Conservation (phyloP, 2,888 invertebrate species). For the Lepidochrysops patricia region DNA sequence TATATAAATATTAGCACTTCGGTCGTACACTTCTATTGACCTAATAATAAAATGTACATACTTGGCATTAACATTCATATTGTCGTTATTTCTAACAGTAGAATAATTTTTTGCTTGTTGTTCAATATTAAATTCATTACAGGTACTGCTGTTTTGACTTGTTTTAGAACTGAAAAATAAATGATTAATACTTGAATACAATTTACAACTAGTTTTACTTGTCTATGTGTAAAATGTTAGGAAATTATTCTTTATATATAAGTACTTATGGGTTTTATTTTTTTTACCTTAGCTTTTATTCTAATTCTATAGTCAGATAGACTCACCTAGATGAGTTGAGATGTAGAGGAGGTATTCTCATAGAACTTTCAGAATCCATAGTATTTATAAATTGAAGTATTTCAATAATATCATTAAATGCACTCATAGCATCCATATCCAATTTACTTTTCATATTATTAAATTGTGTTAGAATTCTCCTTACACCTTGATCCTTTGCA, state of each 20-base stretch:
- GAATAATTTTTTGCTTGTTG: neutral
- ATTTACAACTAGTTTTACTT: no score
- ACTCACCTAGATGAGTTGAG: slow-evolving; percentile 61
- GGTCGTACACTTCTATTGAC: no score
- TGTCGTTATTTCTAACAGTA: neutral
- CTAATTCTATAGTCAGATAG: no score
- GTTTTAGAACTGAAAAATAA: slow-evolving; percentile 1
- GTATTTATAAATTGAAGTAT: slow-evolving; percentile 54
- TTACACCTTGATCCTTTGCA: slow-evolving; percentile 63
- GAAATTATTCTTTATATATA: no score
- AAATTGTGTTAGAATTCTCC: slow-evolving; percentile 50
- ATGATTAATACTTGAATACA: no score
- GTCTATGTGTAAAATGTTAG: no score
- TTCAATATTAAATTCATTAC: neutral
- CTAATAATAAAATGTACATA: neutral
- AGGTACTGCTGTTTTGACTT: neutral
- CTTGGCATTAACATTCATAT: neutral
- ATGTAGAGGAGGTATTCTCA: slow-evolving; percentile 45
- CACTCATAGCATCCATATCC: slow-evolving; percentile 43
- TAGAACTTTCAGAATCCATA: slow-evolving; percentile 50
- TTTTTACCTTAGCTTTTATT: no score
- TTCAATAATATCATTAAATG: slow-evolving; percentile 59
- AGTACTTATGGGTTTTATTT: no score
- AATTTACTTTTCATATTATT: slow-evolving; percentile 53
- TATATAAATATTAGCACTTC: no score